Evolutionary conservation across 2,113 vertebrate genomes (phyloP).

Genomic region (Silurus asotus): DNA sequence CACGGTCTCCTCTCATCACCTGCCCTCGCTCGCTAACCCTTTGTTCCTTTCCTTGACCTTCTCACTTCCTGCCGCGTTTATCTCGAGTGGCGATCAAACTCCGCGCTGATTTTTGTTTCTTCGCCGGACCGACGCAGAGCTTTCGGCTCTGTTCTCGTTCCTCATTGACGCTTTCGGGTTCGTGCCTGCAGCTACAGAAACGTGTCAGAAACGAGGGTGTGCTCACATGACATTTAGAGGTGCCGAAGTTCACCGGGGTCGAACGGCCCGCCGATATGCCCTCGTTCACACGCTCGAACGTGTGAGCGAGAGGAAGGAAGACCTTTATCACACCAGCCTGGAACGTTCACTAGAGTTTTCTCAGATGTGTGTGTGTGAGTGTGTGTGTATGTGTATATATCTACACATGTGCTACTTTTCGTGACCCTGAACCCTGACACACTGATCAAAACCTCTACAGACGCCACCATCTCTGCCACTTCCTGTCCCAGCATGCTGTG

Average conservation of each 20-base stretch:
- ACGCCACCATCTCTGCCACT: constrained; percentile 45
- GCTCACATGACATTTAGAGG: not conserved
- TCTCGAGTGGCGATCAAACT: not conserved
- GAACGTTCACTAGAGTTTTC: constrained; percentile 3
- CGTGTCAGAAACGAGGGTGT: not conserved
- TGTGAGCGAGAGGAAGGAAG: not conserved
- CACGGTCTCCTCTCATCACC: constrained; percentile 44
- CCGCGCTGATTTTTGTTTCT: not conserved
- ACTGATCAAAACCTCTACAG: constrained; percentile 44
- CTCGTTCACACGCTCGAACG: not conserved
- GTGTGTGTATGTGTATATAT: not conserved
- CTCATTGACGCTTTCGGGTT: not conserved
- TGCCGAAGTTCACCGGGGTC: not conserved
- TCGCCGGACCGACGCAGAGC: no score
- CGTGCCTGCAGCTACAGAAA: not conserved
- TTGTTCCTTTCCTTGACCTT: constrained; percentile 42
- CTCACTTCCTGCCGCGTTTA: constrained; percentile 42
- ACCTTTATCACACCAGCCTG: constrained; percentile 8
- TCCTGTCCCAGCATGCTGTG: constrained; percentile 51
- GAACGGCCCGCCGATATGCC: not conserved
- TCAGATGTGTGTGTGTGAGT: not conserved
- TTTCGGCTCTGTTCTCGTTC: not conserved
- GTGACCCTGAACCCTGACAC: constrained; percentile 48
- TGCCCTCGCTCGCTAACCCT: constrained; percentile 37
- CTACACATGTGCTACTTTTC: constrained; percentile 27